Evolutionary conservation across 2,888 invertebrate species (phyloP).

Genomic region (Drosophila infuscata): DNA sequence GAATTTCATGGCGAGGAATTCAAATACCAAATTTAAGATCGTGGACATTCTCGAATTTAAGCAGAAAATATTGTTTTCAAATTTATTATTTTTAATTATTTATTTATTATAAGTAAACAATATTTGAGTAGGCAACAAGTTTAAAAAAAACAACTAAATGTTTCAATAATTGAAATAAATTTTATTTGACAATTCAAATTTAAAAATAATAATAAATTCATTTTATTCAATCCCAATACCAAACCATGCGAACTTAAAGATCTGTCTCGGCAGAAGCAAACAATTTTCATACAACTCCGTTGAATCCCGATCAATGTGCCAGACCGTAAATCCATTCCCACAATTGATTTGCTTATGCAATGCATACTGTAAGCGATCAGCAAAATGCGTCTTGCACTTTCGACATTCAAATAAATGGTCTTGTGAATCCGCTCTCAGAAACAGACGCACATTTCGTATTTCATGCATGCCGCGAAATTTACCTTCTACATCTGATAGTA

Average conservation of each 20-base stretch:
- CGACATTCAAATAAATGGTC: conserved; percentile 55
- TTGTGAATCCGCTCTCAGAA: conserved; percentile 36
- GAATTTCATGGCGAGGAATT: not conserved
- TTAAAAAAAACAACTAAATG: not conserved
- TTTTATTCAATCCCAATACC: conserved; percentile 36
- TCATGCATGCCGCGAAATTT: conserved; percentile 54
- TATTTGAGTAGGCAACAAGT: not conserved
- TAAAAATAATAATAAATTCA: not conserved
- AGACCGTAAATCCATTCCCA: conserved; percentile 51
- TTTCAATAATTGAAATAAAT: not conserved
- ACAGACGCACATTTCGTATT: conserved; percentile 51
- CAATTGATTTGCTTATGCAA: conserved; percentile 67
- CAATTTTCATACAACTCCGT: conserved; percentile 64
- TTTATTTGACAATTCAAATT: not conserved
- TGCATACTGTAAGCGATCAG: conserved; percentile 32
- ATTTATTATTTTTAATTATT: no score
- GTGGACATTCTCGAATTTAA: not conserved
- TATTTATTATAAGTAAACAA: not conserved
- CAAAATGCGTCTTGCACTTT: conserved; percentile 48
- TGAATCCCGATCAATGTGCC: conserved; percentile 38
- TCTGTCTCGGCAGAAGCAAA: conserved; percentile 86
- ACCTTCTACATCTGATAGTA: conserved; percentile 61
- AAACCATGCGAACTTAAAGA: conserved; percentile 63
- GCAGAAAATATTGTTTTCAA: not conserved
- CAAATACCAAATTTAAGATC: not conserved